These are phyloP conservation scores for Trinorchestia longiramus DNA, from an alignment of 1,140 invertebrate genomes.

Conservation along the genomic window DNA sequence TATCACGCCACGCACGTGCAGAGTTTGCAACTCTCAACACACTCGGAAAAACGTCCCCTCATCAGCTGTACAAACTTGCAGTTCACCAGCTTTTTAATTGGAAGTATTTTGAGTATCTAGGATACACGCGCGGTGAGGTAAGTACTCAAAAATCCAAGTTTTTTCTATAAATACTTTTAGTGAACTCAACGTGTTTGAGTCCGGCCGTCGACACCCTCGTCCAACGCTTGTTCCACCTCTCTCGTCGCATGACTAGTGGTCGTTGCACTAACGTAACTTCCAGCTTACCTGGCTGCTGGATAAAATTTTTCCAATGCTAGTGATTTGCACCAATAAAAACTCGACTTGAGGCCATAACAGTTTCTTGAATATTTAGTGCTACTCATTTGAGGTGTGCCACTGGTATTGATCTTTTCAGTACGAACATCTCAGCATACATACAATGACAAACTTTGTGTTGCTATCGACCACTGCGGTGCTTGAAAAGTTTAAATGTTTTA, in stretches of 20 bases:
- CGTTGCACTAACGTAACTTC: neutral
- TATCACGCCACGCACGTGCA: neutral
- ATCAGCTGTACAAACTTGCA: neutral
- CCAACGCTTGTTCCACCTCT: neutral
- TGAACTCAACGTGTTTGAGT: too few species aligned
- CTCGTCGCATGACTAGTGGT: neutral
- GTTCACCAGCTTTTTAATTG: neutral
- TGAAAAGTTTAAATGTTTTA: neutral
- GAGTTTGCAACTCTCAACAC: neutral
- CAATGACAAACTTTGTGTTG: neutral
- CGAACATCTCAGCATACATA: neutral
- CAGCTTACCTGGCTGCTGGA: neutral
- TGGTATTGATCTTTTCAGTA: slow-evolving; percentile 16
- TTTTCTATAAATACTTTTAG: too few species aligned
- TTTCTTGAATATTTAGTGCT: slow-evolving; percentile 25
- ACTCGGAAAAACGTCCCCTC: neutral
- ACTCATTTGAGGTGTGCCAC: slow-evolving; percentile 19
- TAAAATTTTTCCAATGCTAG: slow-evolving; percentile 25
- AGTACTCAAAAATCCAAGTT: neutral
- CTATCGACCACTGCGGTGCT: neutral
- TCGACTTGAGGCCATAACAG: slow-evolving; percentile 31
- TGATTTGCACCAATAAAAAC: slow-evolving; percentile 54
- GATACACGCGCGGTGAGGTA: neutral
- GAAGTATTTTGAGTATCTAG: neutral
- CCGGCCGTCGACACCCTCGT: too few species aligned